phyloP scores from a whole-genome alignment of 1,140 invertebrate genomes.

The Ridgeia piscesae region DNA sequence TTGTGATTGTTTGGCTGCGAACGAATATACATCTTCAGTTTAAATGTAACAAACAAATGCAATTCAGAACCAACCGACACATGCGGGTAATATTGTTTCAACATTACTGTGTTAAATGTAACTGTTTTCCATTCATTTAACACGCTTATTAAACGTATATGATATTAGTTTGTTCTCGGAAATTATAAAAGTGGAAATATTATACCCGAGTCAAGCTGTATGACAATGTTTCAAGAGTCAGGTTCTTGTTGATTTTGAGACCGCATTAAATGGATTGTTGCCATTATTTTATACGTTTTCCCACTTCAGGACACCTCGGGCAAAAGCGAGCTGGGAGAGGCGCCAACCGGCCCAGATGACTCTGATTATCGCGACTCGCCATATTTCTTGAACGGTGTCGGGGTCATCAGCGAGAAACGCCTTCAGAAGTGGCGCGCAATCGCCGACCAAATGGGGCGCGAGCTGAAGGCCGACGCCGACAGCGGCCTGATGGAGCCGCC shows the following conservation, averaged over 20 bases:
- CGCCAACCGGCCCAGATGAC: not conserved
- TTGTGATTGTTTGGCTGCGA: not conserved
- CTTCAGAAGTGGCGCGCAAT: constrained; percentile 9
- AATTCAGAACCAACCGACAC: not conserved
- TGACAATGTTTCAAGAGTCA: not conserved
- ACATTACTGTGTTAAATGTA: not conserved
- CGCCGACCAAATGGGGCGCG: not conserved
- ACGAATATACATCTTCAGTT: not conserved
- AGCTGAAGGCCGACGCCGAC: not conserved
- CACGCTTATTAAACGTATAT: no score
- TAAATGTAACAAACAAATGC: not conserved
- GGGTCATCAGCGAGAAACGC: constrained; percentile 6
- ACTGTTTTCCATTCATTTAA: not conserved
- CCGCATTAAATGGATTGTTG: no score
- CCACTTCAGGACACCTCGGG: not conserved
- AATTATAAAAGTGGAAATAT: not conserved
- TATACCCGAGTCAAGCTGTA: not conserved
- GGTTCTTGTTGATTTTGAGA: not conserved
- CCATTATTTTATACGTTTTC: not conserved
- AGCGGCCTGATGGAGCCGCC: not conserved
- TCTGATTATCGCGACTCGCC: not conserved
- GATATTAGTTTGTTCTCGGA: not conserved
- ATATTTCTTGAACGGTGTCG: not conserved
- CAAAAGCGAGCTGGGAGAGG: not conserved
- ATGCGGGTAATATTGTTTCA: not conserved